Evolutionary conservation across 2,113 vertebrate species (phyloP).

Genomic region (Chloropsis cyanopogon): DNA sequence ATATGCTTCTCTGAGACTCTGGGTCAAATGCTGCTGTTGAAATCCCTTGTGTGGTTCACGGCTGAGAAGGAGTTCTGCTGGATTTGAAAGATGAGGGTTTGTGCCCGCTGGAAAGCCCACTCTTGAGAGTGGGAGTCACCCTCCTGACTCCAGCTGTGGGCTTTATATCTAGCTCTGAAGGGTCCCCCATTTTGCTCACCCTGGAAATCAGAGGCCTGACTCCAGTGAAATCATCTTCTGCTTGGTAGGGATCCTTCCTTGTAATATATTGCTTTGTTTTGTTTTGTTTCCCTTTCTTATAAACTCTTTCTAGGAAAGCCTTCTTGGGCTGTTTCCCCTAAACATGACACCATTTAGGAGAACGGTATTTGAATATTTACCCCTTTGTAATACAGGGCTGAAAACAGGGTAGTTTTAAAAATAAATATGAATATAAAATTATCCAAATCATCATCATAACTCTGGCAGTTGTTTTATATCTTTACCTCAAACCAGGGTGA

Average conservation of each 20-base stretch:
- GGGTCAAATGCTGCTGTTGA: neutral
- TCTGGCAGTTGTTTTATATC: neutral
- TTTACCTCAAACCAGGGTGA: conserved; percentile 36
- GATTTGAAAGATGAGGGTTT: neutral
- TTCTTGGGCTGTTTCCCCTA: neutral
- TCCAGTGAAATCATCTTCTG: neutral
- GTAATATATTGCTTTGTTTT: neutral
- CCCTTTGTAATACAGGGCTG: neutral
- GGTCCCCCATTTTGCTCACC: neutral
- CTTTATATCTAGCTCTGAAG: neutral
- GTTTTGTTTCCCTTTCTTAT: neutral
- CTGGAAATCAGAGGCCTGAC: neutral
- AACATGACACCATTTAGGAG: neutral
- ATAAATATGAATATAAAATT: neutral
- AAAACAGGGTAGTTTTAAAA: neutral
- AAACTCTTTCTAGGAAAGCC: neutral
- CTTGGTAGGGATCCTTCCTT: neutral
- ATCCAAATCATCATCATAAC: neutral
- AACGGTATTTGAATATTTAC: neutral
- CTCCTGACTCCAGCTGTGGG: neutral
- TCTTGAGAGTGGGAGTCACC: neutral
- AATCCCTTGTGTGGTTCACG: neutral
- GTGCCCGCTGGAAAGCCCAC: neutral
- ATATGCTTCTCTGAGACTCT: neutral
- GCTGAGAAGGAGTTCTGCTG: neutral